Evolutionary conservation across 1,140 invertebrate species (phyloP), one percentile per base, ranked within the genome.

Genomic region (Conus ventricosus): DNA sequence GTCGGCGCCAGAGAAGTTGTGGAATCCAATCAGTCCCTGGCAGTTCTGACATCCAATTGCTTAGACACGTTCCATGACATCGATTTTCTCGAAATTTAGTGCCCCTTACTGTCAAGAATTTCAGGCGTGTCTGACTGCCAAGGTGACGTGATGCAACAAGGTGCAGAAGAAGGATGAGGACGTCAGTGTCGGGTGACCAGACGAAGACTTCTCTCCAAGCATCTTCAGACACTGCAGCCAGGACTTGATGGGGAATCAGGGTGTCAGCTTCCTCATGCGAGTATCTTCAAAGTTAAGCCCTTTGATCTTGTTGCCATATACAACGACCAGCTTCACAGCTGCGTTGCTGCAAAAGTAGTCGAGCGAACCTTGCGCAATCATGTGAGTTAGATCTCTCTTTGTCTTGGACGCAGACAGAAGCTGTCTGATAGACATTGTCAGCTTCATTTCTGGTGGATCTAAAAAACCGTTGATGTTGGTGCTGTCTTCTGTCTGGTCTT

Each of bases 191-290:
- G 11, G 4, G 60, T 15, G 78, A 81, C 5, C 78, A 81, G n/a
- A 81, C 78, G 5, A 13, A 81, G 11, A 81, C 15, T 81, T 81
- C 51, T 81, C n/a, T 13, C 78, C 15, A 13, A 11, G 25, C 78
- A 81, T 25, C n/a, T 15, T 81, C 51, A 53, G 11, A 13, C 25
- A 25, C n/a, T 1, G 5, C 25, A 81, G 78, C 13, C 51, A 81
- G 4, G 78, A 81, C 78, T 53, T 81, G 78, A 81, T 81, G 78
- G 25, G 78, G 78, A 81, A 81, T 81, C 78, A 81, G 25, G 11
- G 78, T 81, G n/a, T 2, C 78, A 81, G 78, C 78, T 25, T 81
- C 78, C 25, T 81, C 78, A 25, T 81, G 78, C 13, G 78, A 39
- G n/a, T 81, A 2, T 81, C 78, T 81, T 81, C 78, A 25, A 81